phyloP scores from a whole-genome alignment of 2,888 invertebrate species.

The Invenusta paracnida region DNA sequence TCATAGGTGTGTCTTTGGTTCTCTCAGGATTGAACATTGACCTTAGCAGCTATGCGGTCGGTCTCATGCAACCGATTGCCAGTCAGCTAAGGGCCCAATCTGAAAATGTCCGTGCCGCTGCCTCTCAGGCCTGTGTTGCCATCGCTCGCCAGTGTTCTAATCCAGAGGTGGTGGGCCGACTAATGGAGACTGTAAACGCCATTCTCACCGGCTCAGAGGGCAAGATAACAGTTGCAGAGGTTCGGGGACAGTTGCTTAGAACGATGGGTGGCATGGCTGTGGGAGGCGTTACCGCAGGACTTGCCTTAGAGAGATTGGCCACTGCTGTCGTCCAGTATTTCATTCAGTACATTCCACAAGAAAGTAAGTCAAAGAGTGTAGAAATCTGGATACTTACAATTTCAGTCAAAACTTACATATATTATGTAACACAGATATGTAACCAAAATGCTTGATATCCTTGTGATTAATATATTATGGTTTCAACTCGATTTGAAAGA shows the following conservation, averaged over 20 bases:
- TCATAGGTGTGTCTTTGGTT: background rate
- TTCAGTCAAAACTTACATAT: background rate
- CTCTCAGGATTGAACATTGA: background rate
- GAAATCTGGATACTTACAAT: background rate
- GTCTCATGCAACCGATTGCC: background rate
- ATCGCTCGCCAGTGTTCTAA: background rate
- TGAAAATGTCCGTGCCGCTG: background rate
- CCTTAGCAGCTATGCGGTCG: background rate
- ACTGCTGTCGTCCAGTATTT: background rate
- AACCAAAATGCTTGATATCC: too few relatives aligned
- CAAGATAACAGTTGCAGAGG: background rate
- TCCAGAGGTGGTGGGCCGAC: background rate
- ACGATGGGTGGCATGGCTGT: background rate
- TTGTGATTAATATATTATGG: too few relatives aligned
- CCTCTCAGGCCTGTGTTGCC: background rate
- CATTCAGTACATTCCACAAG: conserved; percentile 14
- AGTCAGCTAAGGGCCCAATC: background rate
- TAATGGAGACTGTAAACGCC: background rate
- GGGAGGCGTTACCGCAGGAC: background rate
- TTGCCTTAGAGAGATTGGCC: background rate
- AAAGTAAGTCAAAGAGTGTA: background rate
- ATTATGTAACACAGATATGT: background rate
- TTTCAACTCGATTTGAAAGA: too few relatives aligned
- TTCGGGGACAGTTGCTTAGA: background rate
- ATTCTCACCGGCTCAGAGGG: background rate